phyloP scores from a whole-genome alignment of 2,797 vertebrate species.

The Megaceryle alcyon region DNA sequence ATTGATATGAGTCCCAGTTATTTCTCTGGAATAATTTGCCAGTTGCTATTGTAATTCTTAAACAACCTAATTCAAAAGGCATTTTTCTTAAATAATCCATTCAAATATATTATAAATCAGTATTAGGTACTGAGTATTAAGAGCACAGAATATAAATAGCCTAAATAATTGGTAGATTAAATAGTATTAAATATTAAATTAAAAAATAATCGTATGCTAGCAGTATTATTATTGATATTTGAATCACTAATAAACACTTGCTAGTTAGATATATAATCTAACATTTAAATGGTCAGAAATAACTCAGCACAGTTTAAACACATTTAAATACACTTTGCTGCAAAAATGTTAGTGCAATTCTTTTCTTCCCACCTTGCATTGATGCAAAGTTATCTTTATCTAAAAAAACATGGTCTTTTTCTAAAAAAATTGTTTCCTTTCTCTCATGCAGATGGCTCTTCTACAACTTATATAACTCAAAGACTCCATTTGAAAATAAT shows the following conservation, averaged over 20 bases:
- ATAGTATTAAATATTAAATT: not conserved
- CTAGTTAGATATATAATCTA: not conserved
- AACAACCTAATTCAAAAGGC: not conserved
- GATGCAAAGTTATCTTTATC: not conserved
- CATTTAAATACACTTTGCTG: not conserved
- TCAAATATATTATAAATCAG: not conserved
- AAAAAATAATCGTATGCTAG: no score
- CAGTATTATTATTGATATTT: not conserved
- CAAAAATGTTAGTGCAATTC: not conserved
- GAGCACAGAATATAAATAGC: not conserved
- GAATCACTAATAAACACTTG: not conserved
- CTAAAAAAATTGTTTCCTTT: not conserved
- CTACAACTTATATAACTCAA: not conserved
- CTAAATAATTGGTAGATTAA: not conserved
- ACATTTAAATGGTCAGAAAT: not conserved
- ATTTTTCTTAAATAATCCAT: not conserved
- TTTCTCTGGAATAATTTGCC: constrained; percentile 11
- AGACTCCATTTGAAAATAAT: not conserved
- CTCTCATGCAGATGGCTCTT: not conserved
- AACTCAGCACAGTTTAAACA: not conserved
- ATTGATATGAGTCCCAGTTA: not conserved
- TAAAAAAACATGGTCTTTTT: not conserved
- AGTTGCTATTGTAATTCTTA: not conserved
- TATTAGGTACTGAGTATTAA: not conserved
- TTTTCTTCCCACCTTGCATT: not conserved